Conservation (phyloP, 2,888 invertebrate genomes). For the Dermolepida albohirtum region DNA sequence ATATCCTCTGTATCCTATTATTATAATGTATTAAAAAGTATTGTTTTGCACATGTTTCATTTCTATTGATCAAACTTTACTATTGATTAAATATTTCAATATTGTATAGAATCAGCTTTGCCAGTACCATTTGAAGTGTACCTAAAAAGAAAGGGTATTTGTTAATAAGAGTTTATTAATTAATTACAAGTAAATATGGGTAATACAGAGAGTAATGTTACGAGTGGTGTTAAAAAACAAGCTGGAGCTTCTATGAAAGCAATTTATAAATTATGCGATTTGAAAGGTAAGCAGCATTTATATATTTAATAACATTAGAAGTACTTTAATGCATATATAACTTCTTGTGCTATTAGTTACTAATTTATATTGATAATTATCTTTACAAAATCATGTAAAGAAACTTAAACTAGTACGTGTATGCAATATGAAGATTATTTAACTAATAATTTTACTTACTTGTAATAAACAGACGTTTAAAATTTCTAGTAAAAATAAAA, state of each 20-base stretch:
- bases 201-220: constrained; percentile 89
- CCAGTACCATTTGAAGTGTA: too few species aligned
- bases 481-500: too few species aligned
- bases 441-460: too few species aligned
- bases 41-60: background rate
- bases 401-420: too few species aligned
- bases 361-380: too few species aligned
- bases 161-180: background rate
- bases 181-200: constrained; percentile 69
- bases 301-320: too few species aligned
- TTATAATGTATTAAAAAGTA: constrained; percentile 3
- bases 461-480: too few species aligned
- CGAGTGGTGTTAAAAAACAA: constrained; percentile 95
- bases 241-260: constrained; percentile 87
- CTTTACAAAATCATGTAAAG: too few species aligned
- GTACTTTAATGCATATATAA: too few species aligned
- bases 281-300: constrained; percentile 76
- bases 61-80: background rate
- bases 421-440: too few species aligned
- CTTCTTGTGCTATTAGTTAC: too few species aligned
- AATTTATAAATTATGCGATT: constrained; percentile 88
- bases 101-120: too few species aligned
- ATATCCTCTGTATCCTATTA: constrained; percentile 33
- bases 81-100: constrained; percentile 31
- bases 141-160: background rate